Evolutionary conservation across 2,797 vertebrate genomes (phyloP).

Genomic region (Botia almorhae): DNA sequence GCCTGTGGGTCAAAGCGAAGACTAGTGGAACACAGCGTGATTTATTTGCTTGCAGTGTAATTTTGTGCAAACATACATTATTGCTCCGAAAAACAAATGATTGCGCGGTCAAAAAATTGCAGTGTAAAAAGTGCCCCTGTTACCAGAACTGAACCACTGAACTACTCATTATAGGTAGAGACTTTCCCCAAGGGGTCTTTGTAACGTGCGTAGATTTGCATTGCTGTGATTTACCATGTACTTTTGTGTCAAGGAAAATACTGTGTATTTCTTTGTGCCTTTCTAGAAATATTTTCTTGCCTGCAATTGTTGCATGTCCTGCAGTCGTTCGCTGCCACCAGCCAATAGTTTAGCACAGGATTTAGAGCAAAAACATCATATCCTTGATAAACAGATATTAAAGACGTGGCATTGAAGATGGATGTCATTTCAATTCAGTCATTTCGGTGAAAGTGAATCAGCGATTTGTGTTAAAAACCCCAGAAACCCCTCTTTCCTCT

Average conservation of each 20-base stretch:
- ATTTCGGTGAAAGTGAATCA: slow-evolving; percentile 5
- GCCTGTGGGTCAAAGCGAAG: slow-evolving; percentile 46
- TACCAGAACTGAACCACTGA: slow-evolving; percentile 26
- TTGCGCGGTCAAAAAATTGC: slow-evolving; percentile 34
- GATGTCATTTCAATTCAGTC: slow-evolving; percentile 21
- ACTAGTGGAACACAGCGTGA: slow-evolving; percentile 25
- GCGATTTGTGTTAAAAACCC: slow-evolving; percentile 25
- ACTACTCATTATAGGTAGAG: slow-evolving; percentile 36
- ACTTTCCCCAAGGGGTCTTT: slow-evolving; percentile 18
- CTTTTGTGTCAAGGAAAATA: slow-evolving; percentile 6
- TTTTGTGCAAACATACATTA: slow-evolving; percentile 49
- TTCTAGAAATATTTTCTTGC: not conserved
- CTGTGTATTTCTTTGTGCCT: slow-evolving; percentile 26
- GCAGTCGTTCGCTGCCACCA: not conserved
- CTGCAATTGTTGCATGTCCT: slow-evolving; percentile 13
- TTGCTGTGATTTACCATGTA: slow-evolving; percentile 33
- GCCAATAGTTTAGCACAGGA: not conserved
- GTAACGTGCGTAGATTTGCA: slow-evolving; percentile 29
- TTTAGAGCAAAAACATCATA: slow-evolving; percentile 12
- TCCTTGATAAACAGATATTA: not conserved
- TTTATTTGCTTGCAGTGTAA: slow-evolving; percentile 46
- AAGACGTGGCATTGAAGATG: slow-evolving; percentile 11
- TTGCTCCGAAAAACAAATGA: slow-evolving; percentile 46
- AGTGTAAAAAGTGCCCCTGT: slow-evolving; percentile 41
- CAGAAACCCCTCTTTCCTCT: not conserved